phyloP scores from a whole-genome alignment of 2,888 invertebrate species.

The Pinctada fucata region DNA sequence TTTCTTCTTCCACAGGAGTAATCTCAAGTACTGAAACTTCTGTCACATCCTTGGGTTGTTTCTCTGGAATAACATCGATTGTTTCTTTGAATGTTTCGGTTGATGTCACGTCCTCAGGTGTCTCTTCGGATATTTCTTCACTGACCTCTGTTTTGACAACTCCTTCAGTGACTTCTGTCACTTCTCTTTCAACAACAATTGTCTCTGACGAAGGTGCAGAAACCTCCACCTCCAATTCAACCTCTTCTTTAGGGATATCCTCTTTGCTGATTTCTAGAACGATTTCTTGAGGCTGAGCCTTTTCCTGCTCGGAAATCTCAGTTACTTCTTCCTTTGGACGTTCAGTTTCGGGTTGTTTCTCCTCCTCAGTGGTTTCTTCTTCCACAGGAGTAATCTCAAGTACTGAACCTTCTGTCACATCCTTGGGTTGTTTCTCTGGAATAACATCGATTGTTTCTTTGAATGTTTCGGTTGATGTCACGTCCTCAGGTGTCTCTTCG shows the following conservation, averaged over 20 bases:
- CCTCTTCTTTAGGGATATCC: neutral
- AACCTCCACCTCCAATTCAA: neutral
- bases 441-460: neutral
- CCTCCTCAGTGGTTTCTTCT: slow-evolving; percentile 21
- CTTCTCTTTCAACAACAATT: slow-evolving; percentile 8
- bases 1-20: slow-evolving; percentile 16
- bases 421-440: neutral
- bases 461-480: neutral
- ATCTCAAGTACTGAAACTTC: slow-evolving; percentile 33
- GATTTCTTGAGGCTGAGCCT: slow-evolving; percentile 11
- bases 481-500: neutral
- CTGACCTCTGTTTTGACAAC: slow-evolving; percentile 32
- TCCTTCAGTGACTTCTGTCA: slow-evolving; percentile 32
- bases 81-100: slow-evolving; percentile 18
- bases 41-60: slow-evolving; percentile 23
- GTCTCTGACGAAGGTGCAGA: neutral
- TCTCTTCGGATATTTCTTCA: slow-evolving; percentile 33
- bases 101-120: slow-evolving; percentile 9
- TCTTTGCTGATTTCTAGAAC: slow-evolving; percentile 14
- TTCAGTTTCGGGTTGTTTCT: too few species aligned
- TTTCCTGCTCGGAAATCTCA: too few species aligned
- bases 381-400: slow-evolving; percentile 20
- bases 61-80: slow-evolving; percentile 24
- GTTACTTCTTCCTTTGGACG: slow-evolving; percentile 26
- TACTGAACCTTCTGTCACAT: neutral